Base-by-base conservation (phyloP, 2,888 invertebrate genomes). In the Bruchidius siliquastri region DNA sequence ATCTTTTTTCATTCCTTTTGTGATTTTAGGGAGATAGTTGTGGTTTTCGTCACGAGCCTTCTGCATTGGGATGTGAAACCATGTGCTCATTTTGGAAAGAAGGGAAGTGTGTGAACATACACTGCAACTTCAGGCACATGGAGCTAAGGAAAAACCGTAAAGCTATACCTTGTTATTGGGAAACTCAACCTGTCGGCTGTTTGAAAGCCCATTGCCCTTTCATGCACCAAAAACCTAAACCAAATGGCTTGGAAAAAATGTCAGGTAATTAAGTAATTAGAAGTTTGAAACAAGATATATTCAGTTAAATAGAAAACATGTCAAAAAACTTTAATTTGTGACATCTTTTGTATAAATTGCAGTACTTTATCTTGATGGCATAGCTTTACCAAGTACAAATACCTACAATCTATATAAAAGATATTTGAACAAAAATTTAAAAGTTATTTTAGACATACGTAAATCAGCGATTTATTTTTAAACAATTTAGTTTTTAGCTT, bases 111-210 rank as follows among this genome's bases (percentile, higher is more conserved):
- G 88, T 91, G 67, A 92, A 93, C 82, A 90, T 91, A 81, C 90
- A 91, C 80, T 96, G 96, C 87, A 92, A 91, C 84, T 92, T 92
- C 82, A 90, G 96, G 82, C 96, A 96, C 86, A 95, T 95, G 94
- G 93, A 94, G 86, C 88, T 95, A 78, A 90, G 92, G 87, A 94
- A 94, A 91, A 93, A 94, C 85, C 91, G 95, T 78, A 92, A 93
- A 87, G 90, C 90, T 78, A 94, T 94, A 83, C 93, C 93, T 0
- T 96, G 96, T 86, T 96, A 94, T 85, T 96, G 94, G 94, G 96
- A 96, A 87, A 91, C 90, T 78, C 95, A 95, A 86, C 94, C 95
- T 0, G 90, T 91, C 13, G 96, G 96, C 0, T 96, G 96, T 85
- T 90, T 91, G 80, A 96, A 95, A 87, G 92, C 93, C 74, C 93